Base-by-base conservation (phyloP, 2,888 invertebrate genomes). In the Pseudococcus viburni region DNA sequence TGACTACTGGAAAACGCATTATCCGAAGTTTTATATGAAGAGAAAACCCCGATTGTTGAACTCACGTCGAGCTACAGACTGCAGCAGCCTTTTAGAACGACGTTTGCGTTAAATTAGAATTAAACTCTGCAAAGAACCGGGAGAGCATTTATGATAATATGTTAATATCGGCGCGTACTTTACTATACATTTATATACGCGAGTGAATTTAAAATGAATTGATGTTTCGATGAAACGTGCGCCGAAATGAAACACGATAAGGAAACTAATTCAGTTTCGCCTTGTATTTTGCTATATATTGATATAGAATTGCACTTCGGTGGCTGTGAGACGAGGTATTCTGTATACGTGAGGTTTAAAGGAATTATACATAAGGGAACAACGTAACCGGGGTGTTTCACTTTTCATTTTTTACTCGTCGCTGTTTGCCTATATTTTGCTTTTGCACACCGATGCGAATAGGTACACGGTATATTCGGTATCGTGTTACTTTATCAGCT, bases 231-330 rank as follows among this genome's bases (percentile, higher is more conserved):
- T 55, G 59, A 85, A 85, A 85, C 85, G 85, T 85, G 85, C 85
- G 85, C 85, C 85, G 39, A 85, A 85, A 85, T 59, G 85, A 55
- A 33, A 59, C 85, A 85, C 85, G 85, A 85, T 85, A 85, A 85
- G 59, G 85, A 85, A 85, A 85, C 85, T 85, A 59, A 85, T 85
- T 85, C 85, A n/a, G 59, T 85, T 26, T 85, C 17, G 48, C 73
- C 51, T 19, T 42, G 19, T 46, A 33, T 42, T 83, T 48, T 22
- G 39, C 26, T 46, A 39, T 84, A 59, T 59, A 51, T 84, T 46
- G 59, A 85, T 55, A 85, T 85, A 85, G 64, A 85, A 59, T 39
- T 84, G 84, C 84, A 51, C 84, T 85, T 64, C 26, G 15, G 39
- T 19, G 11, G 59, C 59, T 51, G 26, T 22, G 85, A 59, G 39